These are phyloP conservation scores for Symphodus melops DNA, from an alignment of 2,113 vertebrate genomes.

Conservation along the genomic window DNA sequence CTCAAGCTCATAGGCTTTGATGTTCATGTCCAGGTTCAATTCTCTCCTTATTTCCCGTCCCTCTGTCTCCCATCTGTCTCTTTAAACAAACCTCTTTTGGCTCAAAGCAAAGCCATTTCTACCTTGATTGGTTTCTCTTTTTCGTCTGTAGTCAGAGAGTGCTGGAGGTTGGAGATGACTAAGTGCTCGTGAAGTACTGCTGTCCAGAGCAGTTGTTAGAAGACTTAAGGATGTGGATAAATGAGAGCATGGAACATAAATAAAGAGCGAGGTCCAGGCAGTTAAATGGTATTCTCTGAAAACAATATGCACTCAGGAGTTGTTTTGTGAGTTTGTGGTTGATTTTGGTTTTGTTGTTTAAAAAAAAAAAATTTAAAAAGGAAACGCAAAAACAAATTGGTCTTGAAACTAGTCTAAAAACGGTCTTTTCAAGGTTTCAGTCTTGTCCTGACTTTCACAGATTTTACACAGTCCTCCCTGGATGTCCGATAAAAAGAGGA, in stretches of 20 bases:
- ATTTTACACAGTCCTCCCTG: too few relatives aligned
- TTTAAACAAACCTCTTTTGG: conserved; percentile 20
- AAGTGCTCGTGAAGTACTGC: conserved; percentile 35
- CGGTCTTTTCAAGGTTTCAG: background rate
- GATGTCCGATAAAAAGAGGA: too few relatives aligned
- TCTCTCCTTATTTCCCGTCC: conserved; percentile 23
- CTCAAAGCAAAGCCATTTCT: conserved; percentile 59
- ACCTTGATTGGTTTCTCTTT: conserved; percentile 75
- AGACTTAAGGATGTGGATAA: conserved; percentile 30
- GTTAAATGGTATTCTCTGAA: background rate
- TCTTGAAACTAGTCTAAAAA: too few relatives aligned
- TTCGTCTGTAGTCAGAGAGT: conserved; percentile 21
- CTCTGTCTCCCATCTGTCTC: background rate
- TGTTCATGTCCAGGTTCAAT: conserved; percentile 56
- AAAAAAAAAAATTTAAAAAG: too few relatives aligned
- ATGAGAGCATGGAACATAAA: conserved; percentile 10
- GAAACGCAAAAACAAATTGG: too few relatives aligned
- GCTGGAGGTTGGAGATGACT: conserved; percentile 15
- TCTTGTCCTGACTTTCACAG: too few relatives aligned
- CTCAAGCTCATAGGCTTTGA: conserved; percentile 57
- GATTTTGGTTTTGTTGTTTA: too few relatives aligned
- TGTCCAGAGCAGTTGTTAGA: conserved; percentile 16
- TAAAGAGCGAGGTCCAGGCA: conserved; percentile 7
- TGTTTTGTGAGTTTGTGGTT: too few relatives aligned
- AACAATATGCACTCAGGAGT: too few relatives aligned